Percentiles rank a stretch among this genome's conserved stretches.
Conservation (phyloP, 2,797 vertebrate species). For the Xerus rutilus region DNA sequence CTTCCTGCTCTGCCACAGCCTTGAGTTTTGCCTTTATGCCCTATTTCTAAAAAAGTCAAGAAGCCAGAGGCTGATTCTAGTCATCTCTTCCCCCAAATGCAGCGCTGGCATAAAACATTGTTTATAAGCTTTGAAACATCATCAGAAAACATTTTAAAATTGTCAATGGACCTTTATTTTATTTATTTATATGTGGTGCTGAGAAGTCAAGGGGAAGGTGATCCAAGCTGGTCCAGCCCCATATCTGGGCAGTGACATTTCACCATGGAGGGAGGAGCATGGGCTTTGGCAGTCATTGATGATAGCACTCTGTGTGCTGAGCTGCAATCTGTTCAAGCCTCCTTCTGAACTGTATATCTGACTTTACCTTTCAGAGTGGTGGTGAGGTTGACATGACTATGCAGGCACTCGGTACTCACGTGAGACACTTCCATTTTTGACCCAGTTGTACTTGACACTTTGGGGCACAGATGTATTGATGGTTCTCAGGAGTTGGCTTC, state of each 20-base stretch:
- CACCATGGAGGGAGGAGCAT: neutral
- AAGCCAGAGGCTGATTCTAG: neutral
- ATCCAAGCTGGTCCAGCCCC: neutral
- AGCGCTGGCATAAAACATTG: neutral
- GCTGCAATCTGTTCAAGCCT: neutral
- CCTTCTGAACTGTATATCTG: neutral
- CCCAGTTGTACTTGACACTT: neutral
- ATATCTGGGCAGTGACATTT: neutral
- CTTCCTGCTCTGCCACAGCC: neutral
- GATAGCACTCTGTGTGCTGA: neutral
- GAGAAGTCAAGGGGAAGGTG: neutral
- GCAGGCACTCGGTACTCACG: neutral
- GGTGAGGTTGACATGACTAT: neutral
- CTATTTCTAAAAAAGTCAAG: neutral
- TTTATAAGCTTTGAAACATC: neutral
- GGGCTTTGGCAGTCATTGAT: neutral
- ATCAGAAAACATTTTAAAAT: neutral
- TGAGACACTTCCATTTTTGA: neutral
- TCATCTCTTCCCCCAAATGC: neutral
- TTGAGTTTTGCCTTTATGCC: neutral
- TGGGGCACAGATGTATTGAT: neutral
- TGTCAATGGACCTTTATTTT: no score
- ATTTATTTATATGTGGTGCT: neutral
- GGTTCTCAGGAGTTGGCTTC: slow-evolving; percentile 25
- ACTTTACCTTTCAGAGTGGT: neutral